Percentiles rank a stretch among this genome's conserved stretches.
Conservation (phyloP, 2,888 invertebrate species). For the Synergus laeviventris region DNA sequence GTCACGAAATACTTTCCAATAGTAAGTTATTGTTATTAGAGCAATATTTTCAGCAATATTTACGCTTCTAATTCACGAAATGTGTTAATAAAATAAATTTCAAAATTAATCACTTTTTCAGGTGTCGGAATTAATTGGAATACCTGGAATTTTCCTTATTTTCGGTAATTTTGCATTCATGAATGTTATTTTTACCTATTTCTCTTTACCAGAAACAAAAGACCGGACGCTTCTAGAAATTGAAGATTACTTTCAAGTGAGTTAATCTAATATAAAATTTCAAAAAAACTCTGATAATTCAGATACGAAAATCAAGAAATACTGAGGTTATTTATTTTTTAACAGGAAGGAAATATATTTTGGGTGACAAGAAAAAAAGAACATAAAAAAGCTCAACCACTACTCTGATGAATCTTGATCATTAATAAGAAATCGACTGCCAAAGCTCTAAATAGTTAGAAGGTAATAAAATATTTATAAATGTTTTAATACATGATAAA, state of each 20-base stretch:
- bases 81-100: neutral
- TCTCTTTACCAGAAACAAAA: conserved; percentile 86
- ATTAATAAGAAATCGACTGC: conserved; percentile 4
- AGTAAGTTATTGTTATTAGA: conserved; percentile 71
- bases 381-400: conserved; percentile 9
- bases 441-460: neutral
- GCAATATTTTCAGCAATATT: neutral
- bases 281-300: neutral
- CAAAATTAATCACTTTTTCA: conserved; percentile 43
- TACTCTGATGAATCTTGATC: conserved; percentile 3
- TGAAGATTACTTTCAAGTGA: conserved; percentile 86
- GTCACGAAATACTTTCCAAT: conserved; percentile 85
- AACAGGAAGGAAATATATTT: conserved; percentile 8
- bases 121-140: conserved; percentile 77
- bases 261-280: conserved; percentile 52
- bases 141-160: conserved; percentile 83
- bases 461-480: neutral
- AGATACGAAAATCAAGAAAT: neutral
- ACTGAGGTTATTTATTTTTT: neutral
- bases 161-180: conserved; percentile 82
- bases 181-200: conserved; percentile 82
- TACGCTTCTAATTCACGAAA: neutral
- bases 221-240: conserved; percentile 84
- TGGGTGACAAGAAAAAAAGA: conserved; percentile 25
- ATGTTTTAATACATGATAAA: neutral